Evolutionary conservation across 2,888 invertebrate genomes (phyloP), one percentile per base, ranked within the genome.

Genomic region (Nowickia ferox): DNA sequence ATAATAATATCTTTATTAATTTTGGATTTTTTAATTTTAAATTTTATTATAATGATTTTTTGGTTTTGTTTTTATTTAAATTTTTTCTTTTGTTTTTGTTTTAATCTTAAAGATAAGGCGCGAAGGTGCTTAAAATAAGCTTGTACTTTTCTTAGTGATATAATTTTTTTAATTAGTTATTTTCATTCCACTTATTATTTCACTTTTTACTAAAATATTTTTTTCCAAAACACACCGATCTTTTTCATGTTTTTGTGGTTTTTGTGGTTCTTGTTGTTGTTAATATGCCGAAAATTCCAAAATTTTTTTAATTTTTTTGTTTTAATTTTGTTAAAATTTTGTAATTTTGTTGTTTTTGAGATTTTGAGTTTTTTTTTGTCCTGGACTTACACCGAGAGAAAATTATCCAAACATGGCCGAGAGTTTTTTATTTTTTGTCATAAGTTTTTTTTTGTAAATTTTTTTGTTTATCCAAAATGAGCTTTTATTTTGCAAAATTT

Each of bases 61-160:
- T 79, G 42, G 17, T 74, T 75, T 78, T 51, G 74, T 80, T 86
- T 84, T 87, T 30, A 30, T 30, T 84, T 78, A 59, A 65, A 19
- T 84, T 88, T 86, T 84, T 86, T 86, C 88, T 75, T 48, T 40
- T 66, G 81, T 86, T 86, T 88, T 88, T 89, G 93, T 93, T 90
- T 90, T 87, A 92, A 92, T 93, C 93, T 93, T 94, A 94, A 94
- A 94, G 94, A 94, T 95, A 95, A 95, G 95, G 95, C 95, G 95
- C 95, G 95, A 95, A 95, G 95, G 95, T 95, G 95, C 95, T 95
- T 92, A 94, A 94, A 95, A 94, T 94, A 95, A 95, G 95, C 95
- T 95, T 95, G 95, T 95, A 95, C 95, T 95, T 94, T 94, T 93
- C 83, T 94, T 94, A 94, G 93, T 94, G 94, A 94, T 94, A 94